Evolutionary conservation across 2,113 vertebrate genomes (phyloP), one percentile per base, ranked within the genome.

Genomic region (Albula glossodonta): DNA sequence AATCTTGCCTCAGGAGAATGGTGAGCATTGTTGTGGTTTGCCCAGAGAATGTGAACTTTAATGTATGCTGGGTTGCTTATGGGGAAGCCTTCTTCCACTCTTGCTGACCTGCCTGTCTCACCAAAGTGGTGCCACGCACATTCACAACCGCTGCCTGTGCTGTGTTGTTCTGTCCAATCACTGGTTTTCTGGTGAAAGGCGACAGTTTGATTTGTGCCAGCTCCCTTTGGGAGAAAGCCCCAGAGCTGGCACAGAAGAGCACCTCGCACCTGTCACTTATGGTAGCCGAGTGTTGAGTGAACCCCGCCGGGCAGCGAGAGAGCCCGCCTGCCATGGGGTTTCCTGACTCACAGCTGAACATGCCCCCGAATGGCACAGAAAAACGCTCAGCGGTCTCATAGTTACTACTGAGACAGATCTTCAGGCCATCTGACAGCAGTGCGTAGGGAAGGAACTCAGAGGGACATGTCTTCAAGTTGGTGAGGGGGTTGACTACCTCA

Each of bases 221-320:
- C 0, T 95, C 85, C 0, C 95, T 94, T 8, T 91, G 93, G 0
- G 95, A 97, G 86, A 98, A 96, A 60, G 96, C 22, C 0, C 95
- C 95, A 0, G 97, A 95, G 87, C 93, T 93, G 63, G 97, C 92
- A 0, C 98, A 99, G 87, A 96, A 98, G 19, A 97, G 94, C 31
- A 99, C 93, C 93, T 98, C 95, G 89, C 97, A 99, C 1, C 97
- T 96, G 0, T 98, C 96, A 0, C 96, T 98, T 91, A 98, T 96
- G 52, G 95, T 82, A 0, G 96, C 97, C 0, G 96, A 90, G 88
- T 99, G 97, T 88, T 97, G 97, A 82, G 97, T 98, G 88, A 97
- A 98, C 78, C 96, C 95, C 0, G 91, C 90, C 0, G 98, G 97
- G 82, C 98, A 98, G 25, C 91, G 96, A 22, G 85, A 25, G 25